phyloP scores from a whole-genome alignment of 2,888 invertebrate genomes.

The Himalopsyche anomala region DNA sequence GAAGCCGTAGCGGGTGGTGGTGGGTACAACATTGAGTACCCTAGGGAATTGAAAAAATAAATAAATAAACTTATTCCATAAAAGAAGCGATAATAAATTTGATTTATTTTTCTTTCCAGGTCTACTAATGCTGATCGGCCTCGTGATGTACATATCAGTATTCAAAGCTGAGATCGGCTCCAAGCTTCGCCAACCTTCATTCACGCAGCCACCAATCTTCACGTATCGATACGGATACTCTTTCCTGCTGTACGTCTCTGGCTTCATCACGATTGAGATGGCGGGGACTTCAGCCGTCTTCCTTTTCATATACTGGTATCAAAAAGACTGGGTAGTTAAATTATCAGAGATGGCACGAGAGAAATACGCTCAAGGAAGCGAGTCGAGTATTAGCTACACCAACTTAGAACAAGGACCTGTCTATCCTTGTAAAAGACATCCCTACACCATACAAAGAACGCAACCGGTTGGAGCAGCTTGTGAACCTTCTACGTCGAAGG shows the following conservation, averaged over 20 bases:
- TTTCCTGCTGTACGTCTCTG: conserved; percentile 89
- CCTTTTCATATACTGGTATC: conserved; percentile 89
- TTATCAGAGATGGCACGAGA: conserved; percentile 75
- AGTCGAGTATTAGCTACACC: conserved; percentile 62
- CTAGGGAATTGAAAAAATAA: too few species aligned
- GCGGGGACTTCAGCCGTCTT: conserved; percentile 92
- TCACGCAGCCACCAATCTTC: conserved; percentile 87
- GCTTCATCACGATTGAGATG: conserved; percentile 89
- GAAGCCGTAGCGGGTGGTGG: too few species aligned
- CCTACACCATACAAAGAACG: conserved; percentile 69
- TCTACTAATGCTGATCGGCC: conserved; percentile 91
- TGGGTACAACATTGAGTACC: too few species aligned
- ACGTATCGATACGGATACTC: conserved; percentile 93
- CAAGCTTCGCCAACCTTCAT: conserved; percentile 88
- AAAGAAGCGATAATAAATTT: too few species aligned
- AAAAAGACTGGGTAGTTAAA: conserved; percentile 80
- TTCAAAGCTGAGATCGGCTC: conserved; percentile 94
- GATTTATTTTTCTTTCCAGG: conserved; percentile 77
- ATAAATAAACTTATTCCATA: too few species aligned
- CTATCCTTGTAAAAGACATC: conserved; percentile 73
- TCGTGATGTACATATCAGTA: conserved; percentile 95
- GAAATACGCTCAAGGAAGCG: conserved; percentile 61
- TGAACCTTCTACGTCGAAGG: conserved; percentile 65
- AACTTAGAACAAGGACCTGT: conserved; percentile 67
- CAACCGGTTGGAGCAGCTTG: conserved; percentile 64